A percentile compares a stretch with the other conserved stretches of the same genome.
Conservation (phyloP, 1,140 invertebrate genomes). For the Mycetomoellerius zeteki region DNA sequence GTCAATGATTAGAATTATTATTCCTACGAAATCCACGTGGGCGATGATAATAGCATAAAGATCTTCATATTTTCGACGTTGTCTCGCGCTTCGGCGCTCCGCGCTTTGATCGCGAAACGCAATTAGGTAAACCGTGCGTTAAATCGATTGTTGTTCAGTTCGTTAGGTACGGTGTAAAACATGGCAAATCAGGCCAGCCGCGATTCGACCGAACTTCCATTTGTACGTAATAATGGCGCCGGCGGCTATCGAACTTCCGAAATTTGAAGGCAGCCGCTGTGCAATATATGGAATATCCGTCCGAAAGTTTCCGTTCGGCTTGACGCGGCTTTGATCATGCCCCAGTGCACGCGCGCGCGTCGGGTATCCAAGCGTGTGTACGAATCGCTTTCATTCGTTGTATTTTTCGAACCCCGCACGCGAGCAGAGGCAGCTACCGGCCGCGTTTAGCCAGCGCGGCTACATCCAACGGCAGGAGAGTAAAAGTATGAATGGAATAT, state of each 20-base stretch:
- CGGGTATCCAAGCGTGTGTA: background rate
- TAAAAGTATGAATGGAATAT: conserved; percentile 65
- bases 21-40: background rate
- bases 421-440: conserved; percentile 10
- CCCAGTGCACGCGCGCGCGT: background rate
- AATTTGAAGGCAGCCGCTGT: conserved; percentile 63
- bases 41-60: conserved; percentile 46
- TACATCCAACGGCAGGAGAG: conserved; percentile 19
- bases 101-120: conserved; percentile 64
- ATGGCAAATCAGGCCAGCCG: conserved; percentile 67
- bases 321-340: conserved; percentile 65
- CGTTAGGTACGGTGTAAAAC: conserved; percentile 61
- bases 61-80: conserved; percentile 63
- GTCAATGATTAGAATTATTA: background rate
- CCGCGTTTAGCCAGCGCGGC: conserved; percentile 23
- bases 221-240: conserved; percentile 69
- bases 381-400: conserved; percentile 34
- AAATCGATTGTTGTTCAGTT: conserved; percentile 67
- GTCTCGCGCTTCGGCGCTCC: conserved; percentile 55
- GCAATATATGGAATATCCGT: conserved; percentile 72
- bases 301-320: conserved; percentile 61
- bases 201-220: conserved; percentile 68
- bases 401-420: conserved; percentile 42
- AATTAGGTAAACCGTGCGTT: conserved; percentile 70
- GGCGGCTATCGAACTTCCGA: conserved; percentile 65